Conservation (phyloP, 2,113 vertebrate genomes). For the Tachysurus vachellii region DNA sequence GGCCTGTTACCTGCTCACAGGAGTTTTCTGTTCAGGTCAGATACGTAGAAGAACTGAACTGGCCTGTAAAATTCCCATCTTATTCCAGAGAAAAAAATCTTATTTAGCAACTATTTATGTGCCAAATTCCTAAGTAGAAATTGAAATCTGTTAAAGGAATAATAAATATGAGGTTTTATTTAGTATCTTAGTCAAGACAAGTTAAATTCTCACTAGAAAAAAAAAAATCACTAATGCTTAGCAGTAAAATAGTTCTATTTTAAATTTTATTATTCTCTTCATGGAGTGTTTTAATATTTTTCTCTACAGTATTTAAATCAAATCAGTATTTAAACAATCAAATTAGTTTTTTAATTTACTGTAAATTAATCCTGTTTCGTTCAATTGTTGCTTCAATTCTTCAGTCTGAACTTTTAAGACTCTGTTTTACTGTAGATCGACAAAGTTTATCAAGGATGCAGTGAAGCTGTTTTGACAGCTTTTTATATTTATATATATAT, state of each 20-base stretch:
- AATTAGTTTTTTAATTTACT: neutral
- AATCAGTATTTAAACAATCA: no score
- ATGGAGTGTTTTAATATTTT: neutral
- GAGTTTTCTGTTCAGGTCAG: neutral
- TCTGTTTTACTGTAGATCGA: neutral
- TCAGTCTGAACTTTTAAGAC: neutral
- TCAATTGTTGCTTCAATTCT: neutral
- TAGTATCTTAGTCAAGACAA: neutral
- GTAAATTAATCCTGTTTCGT: neutral
- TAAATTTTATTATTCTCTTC: neutral
- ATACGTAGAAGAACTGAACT: neutral
- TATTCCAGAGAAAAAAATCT: neutral
- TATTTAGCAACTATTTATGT: neutral
- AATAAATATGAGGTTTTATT: neutral
- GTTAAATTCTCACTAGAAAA: neutral
- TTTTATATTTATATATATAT: constrained; percentile 20
- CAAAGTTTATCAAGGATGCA: neutral
- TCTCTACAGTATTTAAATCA: no score
- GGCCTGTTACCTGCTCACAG: neutral
- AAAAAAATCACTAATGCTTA: neutral
- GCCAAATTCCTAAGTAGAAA: neutral
- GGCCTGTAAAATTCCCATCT: neutral
- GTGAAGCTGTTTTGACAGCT: constrained; percentile 47
- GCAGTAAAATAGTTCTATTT: neutral
- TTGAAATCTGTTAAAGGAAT: neutral